Base-by-base conservation (phyloP, 1,140 invertebrate species). In the Schlechtendalia chinensis region DNA sequence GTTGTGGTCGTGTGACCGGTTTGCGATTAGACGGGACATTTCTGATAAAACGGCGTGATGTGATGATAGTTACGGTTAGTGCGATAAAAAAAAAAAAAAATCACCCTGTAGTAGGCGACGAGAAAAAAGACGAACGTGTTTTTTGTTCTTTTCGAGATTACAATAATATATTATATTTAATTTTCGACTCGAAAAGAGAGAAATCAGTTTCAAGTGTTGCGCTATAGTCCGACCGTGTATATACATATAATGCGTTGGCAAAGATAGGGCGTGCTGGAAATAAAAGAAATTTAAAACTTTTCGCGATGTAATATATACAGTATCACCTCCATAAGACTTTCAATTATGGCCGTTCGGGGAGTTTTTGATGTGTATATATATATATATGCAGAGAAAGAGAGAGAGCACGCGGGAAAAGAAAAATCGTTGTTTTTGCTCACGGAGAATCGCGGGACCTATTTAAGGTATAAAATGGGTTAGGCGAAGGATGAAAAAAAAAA, bases 341-440 rank as follows among this genome's bases (percentile, higher is more conserved):
- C 72, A 75, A 75, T 75, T 75, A 75, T 75, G 54, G 72, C n/a
- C 54, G 56, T 75, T 75, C 72, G 14, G 72, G 72, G 72, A 75
- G 54, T 75, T 75, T 75, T n/a, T n/a, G n/a, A 39, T 39, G 8
- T 39, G 8, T 39, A 39, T 39, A 39, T 39, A 39, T 39, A 39
- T 39, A 39, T 39, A 39, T 8, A 39, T 39, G 32, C 8, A 39
- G 32, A 39, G 32, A 39, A 39, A 75, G 56, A 58, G 72, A 39
- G n/a, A 59, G 29, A 59, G 54, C 58, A 75, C 39, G 32, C 32
- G 72, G 29, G 32, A 75, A 59, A 75, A 75, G 72, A 75, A 79
- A 79, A 79, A 79, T 61, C 75, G 75, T 61, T 50, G 58, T 79
- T 79, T 79, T 79, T 63, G 58, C 58, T 69, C 24, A n/a, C 54